Base-by-base conservation (phyloP, 2,113 vertebrate genomes). In the Vulpes ferrilata region DNA sequence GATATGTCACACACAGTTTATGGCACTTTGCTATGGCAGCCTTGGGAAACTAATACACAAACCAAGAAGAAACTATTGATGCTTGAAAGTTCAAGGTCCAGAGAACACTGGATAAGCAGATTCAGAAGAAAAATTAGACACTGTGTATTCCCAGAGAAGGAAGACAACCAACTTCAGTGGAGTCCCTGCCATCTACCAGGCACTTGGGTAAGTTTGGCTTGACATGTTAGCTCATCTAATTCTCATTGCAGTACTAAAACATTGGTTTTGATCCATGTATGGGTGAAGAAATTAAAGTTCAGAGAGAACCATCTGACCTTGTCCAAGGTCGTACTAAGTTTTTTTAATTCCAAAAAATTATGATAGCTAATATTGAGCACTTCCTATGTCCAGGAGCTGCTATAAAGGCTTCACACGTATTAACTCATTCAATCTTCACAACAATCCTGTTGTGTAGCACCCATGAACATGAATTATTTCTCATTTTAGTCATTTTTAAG, bases 281-380 rank as follows among this genome's bases (percentile, higher is more conserved):
- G n/a, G 22, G 35, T 76, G 35, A 78, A 25, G 43, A 95, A n/a
- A 76, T 73, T 7, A 22, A 93, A 76, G 9, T n/a, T 59, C 8
- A 35, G 65, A 69, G 60, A 60, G n/a, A 93, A 85, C 80, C 43
- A 67, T 71, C 13, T 69, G 51, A 86, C 32, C 48, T 91, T 81
- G 22, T 57, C n/a, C 27, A 62, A 95, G 51, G 57, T 53, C 51
- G 81, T 30, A 80, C 17, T 73, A 64, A 69, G 43, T 81, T 13
- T 15, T 27, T 91, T 30, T 73, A 27, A 76, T 43, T 57, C 17
- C 43, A 53, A 19, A 76, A 79, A 53, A n/a, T 19, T 67, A 43
- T 17, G 13, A 53, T 51, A 62, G 11, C 19, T 65, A 64, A 19
- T 60, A 76, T 7, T 4, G 38, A 69, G 17, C 25, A 51, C 48